These are phyloP conservation scores for Microplitis manilae DNA, from an alignment of 2,888 invertebrate species.

Conservation along the genomic window DNA sequence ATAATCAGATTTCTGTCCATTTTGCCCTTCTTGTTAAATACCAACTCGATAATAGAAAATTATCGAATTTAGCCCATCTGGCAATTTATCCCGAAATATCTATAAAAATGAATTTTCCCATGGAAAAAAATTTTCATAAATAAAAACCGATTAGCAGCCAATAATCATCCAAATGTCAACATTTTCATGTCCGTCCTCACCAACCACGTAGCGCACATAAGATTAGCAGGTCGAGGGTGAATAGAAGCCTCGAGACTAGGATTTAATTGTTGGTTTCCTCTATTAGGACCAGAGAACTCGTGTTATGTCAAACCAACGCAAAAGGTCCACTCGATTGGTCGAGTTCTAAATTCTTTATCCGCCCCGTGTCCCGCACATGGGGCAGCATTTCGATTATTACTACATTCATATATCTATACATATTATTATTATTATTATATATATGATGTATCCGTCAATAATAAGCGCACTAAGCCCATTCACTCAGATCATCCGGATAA, in stretches of 20 bases:
- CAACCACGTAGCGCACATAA: background rate
- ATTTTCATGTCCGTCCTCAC: conserved; percentile 5
- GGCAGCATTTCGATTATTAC: conserved; percentile 5
- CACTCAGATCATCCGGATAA: conserved; percentile 52
- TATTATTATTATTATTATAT: background rate
- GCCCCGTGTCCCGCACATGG: background rate
- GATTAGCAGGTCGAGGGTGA: background rate
- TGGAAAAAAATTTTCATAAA: background rate
- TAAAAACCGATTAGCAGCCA: conserved; percentile 2
- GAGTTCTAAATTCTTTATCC: conserved; percentile 18
- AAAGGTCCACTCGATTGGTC: conserved; percentile 24
- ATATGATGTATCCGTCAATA: conserved; percentile 45
- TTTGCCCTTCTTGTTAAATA: too few species aligned
- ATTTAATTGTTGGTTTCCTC: conserved; percentile 32
- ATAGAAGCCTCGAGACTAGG: background rate
- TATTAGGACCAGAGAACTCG: background rate
- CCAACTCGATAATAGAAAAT: too few species aligned
- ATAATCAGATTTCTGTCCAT: too few species aligned
- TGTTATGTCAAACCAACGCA: background rate
- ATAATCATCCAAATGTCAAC: conserved; percentile 28
- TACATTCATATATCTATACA: conserved; percentile 13
- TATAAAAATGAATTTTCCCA: background rate
- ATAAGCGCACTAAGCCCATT: conserved; percentile 50
- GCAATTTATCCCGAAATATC: background rate
- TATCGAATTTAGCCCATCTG: background rate